Percentiles rank a stretch among this genome's conserved stretches.
phyloP scores from a whole-genome alignment of 2,888 invertebrate genomes.

The Silvanus unidentatus region DNA sequence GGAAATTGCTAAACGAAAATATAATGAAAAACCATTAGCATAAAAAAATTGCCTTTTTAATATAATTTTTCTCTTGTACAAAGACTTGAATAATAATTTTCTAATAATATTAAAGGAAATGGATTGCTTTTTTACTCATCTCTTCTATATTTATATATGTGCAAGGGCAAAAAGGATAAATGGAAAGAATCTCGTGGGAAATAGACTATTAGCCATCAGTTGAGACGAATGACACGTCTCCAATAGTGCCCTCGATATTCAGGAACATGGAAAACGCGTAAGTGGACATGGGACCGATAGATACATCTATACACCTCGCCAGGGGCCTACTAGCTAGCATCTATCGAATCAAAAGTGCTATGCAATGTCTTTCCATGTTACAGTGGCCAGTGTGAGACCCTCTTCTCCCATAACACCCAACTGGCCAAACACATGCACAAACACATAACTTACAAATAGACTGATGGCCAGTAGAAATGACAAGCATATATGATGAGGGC shows the following conservation, averaged over 20 bases:
- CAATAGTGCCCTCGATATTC: conserved; percentile 23
- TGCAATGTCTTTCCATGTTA: conserved; percentile 27
- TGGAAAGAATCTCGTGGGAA: conserved; percentile 31
- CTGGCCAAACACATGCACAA: conserved; percentile 1
- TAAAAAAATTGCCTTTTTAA: no score
- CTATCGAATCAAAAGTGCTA: conserved; percentile 32
- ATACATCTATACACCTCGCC: conserved; percentile 26
- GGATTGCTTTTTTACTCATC: no score
- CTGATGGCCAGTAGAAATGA: conserved; percentile 37
- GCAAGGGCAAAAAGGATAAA: no score
- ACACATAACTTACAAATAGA: conserved; percentile 20
- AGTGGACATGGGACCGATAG: conserved; percentile 42
- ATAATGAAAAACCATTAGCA: no score
- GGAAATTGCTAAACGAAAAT: no score
- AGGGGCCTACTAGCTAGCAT: conserved; percentile 30
- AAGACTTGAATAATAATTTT: no score
- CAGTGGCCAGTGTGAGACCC: conserved; percentile 3
- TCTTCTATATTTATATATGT: no score
- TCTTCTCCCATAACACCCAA: conserved; percentile 19
- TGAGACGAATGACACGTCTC: conserved; percentile 32
- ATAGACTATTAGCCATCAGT: conserved; percentile 35
- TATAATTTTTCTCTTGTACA: no score
- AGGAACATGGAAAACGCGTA: conserved; percentile 40
- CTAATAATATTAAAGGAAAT: no score
- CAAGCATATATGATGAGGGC: conserved; percentile 41